Conservation (phyloP, 2,888 invertebrate genomes). For the Tetranychus piercei region DNA sequence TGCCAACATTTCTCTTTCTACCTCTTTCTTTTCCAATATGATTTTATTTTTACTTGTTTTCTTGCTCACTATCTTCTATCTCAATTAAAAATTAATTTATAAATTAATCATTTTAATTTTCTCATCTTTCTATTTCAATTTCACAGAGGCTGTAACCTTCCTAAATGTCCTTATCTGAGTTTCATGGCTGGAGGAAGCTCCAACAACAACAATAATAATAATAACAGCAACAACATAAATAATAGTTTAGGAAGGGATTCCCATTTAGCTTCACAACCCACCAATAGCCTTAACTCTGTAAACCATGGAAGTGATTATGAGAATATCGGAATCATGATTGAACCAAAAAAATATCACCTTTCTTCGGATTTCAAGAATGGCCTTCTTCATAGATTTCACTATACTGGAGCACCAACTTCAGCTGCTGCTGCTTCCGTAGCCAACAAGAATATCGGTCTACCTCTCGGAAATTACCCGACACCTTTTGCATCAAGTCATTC, state of each 20-base stretch:
- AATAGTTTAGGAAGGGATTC: neutral
- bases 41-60: neutral
- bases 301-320: constrained; percentile 44
- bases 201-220: neutral
- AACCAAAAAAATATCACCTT: constrained; percentile 3
- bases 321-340: constrained; percentile 36
- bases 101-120: neutral
- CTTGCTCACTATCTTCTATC: neutral
- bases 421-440: neutral
- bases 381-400: neutral
- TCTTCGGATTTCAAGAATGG: neutral
- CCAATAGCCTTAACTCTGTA: neutral
- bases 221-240: neutral
- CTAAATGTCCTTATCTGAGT: constrained; percentile 45
- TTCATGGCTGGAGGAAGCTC: constrained; percentile 16
- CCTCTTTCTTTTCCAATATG: neutral
- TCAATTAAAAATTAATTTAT: neutral
- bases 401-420: neutral
- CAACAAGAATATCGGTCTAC: constrained; percentile 4
- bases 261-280: neutral
- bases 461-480: constrained; percentile 3
- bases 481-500: neutral
- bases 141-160: constrained; percentile 44
- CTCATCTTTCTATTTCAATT: constrained; percentile 1
- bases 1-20: neutral